Percentiles rank a stretch among this genome's conserved stretches.
These are phyloP conservation scores for Penaeus vannamei DNA, from an alignment of 1,140 invertebrate genomes.

Conservation along the genomic window DNA sequence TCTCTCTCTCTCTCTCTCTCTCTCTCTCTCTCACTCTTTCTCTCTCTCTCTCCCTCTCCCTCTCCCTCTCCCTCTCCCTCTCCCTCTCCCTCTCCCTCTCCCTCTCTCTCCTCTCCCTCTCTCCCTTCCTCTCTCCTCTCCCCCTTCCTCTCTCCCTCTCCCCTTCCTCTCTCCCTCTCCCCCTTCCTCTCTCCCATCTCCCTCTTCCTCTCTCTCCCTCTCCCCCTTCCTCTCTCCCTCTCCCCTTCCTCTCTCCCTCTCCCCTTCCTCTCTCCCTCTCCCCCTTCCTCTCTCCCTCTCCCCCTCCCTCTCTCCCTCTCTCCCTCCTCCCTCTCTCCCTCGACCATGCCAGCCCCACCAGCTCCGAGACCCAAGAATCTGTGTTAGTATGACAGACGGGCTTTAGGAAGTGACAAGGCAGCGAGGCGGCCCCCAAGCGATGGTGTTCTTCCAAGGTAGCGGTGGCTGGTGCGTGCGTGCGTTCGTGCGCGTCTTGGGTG, in stretches of 20 bases:
- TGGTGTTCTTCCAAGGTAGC: no score
- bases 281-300: no score
- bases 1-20: not conserved
- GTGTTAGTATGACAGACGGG: no score
- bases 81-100: not conserved
- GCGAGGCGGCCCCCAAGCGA: no score
- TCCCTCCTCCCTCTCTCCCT: no score
- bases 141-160: not conserved
- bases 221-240: not conserved
- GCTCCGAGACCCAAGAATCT: no score
- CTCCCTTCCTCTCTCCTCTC: not conserved
- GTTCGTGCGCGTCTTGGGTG: not conserved
- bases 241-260: not conserved
- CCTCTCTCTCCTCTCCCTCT: not conserved
- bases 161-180: not conserved
- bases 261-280: no score
- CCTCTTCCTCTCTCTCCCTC: no score
- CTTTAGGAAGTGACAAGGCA: no score
- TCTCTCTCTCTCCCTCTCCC: not conserved
- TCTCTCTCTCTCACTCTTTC: not conserved
- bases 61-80: not conserved
- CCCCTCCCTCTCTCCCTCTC: no score
- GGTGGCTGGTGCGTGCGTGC: conserved; percentile 8
- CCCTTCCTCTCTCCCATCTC: no score
- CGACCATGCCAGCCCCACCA: no score